Evolutionary conservation across 2,888 invertebrate species (phyloP), one percentile per base, ranked within the genome.

Genomic region (Ferdinandea cuprea): DNA sequence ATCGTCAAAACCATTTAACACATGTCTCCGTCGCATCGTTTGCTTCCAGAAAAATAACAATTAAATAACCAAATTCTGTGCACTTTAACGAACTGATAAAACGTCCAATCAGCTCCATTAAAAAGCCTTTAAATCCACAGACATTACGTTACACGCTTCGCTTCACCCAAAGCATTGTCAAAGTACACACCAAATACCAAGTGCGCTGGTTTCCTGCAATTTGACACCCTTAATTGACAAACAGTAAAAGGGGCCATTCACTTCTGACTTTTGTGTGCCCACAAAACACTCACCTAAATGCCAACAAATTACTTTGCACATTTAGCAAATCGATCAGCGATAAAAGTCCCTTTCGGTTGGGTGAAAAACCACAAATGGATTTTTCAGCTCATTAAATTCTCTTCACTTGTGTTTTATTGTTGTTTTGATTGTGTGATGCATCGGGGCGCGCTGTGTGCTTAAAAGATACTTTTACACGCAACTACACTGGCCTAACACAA

Each of bases 361-460:
- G 19, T 15, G 9, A 30, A 9, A 59, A 40, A 44, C 65, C 76
- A 71, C 63, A 80, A 59, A 80, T 76, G 76, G 76, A 63, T 30
- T 76, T 80, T 30, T 59, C 44, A 30, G 54, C 59, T 83, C 77
- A 83, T 83, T 83, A 83, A 77, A 59, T 48, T 59, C 15, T 19
- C 66, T 54, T 65, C 65, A n/a, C n/a, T n/a, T n/a, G n/a, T n/a
- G n/a, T n/a, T n/a, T n/a, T n/a, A n/a, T n/a, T 46, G 76, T 76
- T 69, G 76, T 80, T 69, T 35, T 28, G 28, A 11, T 13, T n/a
- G n/a, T n/a, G n/a, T n/a, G n/a, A n/a, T n/a, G n/a, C n/a, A n/a
- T n/a, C n/a, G n/a, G n/a, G n/a, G n/a, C n/a, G n/a, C n/a, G n/a
- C n/a, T n/a, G n/a, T n/a, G n/a, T n/a, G n/a, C n/a, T n/a, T 15